Evolutionary conservation across 2,888 invertebrate species (phyloP), one percentile per base, ranked within the genome.

Genomic region (Acanthopleura granulata): DNA sequence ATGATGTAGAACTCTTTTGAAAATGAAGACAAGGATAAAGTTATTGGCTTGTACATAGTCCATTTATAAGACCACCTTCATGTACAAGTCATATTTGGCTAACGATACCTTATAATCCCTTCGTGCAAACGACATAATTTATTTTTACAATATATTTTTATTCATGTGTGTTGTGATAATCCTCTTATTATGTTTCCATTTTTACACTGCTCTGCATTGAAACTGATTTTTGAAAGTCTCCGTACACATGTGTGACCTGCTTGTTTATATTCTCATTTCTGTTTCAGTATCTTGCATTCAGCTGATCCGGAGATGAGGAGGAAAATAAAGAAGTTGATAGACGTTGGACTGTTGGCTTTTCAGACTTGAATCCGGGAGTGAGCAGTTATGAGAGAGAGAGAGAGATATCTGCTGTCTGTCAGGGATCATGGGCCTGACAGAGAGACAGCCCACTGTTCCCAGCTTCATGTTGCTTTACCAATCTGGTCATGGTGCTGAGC

Each of bases 301-400:
- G 83, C 83, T 16, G 80, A 80, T 74, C 57, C 61, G 61, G 83
- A 81, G 22, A 72, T 84, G 66, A 78, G 78, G 74, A 73, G 74
- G 74, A 85, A 86, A 73, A 81, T 86, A 51, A 77, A 82, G 49
- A 83, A 79, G 25, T 78, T 86, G 69, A 82, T 85, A n/a, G 80
- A 81, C 71, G 82, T 76, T 70, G 86, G 86, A 74, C 71, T 86
- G 15, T 77, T 86, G 25, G 82, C 83, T 72, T 82, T 85, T 72
- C 82, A 82, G 69, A 74, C 69, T 29, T 78, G 77, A 78, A 14
- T 40, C 9, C 40, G 3, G 40, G 40, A 9, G 40, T 40, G 40
- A 6, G 40, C 40, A 40, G 40, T 3, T 40, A 6, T 40, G 40
- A 40, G 40, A 40, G 40, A 40, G 40, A 9, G 40, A 40, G 4